Evolutionary conservation across 2,797 vertebrate species (phyloP), one percentile per base, ranked within the genome.

Genomic region (Hydrophis major): DNA sequence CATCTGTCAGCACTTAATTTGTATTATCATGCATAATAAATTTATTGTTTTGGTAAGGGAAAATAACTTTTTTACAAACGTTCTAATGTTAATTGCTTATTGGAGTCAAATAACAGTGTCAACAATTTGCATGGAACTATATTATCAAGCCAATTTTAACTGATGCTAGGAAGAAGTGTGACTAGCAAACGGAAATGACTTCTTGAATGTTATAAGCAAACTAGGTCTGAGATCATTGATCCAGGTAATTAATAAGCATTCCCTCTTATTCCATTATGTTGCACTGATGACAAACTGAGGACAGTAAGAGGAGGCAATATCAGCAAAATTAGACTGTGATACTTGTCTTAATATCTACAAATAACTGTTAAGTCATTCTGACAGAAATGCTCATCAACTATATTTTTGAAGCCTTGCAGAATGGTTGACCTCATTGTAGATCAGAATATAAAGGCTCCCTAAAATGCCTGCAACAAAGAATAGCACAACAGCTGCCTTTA

Each of bases 221-320:
- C 2, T 27, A 37, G 56, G 61, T 56, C 94, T 89, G 55, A 93
- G 66, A 92, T 66, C 53, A 93, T 74, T 69, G 42, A 86, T 60
- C 87, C 88, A 74, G 37, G 74, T 53, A 95, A 94, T 7, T 69
- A 90, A 94, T 83, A 47, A 83, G 37, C 37, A 83, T 83, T 83
- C 8, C 74, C 18, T 4, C 8, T 42, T 78, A 96, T 94, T 94
- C 94, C 92, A 90, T 0, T 92, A 61, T 0, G 0, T 13, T 74
- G 94, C 90, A 95, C 91, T 0, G 91, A n/a, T 2, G 32, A 93
- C 92, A 93, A 95, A 96, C 94, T 91, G 95, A 2, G 28, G 89
- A 93, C 86, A 94, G 69, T 94, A 95, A 95, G 90, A 37, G 69
- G 57, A 95, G 88, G 56, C 94, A 95, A 94, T 28, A 8, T 60